Conservation (phyloP, 2,113 vertebrate genomes). For the Oncorhynchus gorbuscha region DNA sequence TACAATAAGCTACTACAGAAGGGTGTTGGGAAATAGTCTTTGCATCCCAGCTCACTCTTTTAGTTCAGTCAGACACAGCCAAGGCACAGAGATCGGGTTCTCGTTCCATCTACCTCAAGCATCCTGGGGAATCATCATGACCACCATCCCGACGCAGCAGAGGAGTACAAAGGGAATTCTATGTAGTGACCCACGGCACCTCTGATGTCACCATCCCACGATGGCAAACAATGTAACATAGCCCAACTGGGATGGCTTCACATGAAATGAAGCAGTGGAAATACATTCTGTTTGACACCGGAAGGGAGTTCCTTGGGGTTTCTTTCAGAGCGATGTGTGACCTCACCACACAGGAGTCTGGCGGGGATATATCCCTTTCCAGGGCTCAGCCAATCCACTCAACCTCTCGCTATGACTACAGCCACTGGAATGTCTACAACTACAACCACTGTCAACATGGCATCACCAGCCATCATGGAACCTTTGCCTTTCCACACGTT, state of each 20-base stretch:
- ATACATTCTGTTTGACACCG: constrained; percentile 23
- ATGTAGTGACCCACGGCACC: constrained; percentile 6
- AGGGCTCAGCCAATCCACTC: constrained; percentile 15
- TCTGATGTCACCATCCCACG: background rate
- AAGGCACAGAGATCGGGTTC: background rate
- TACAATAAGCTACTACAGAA: too few species aligned
- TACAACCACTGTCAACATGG: background rate
- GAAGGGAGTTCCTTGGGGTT: constrained; percentile 52
- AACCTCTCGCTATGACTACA: constrained; percentile 22
- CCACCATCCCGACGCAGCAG: background rate
- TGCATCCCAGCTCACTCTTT: too few species aligned
- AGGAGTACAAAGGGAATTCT: constrained; percentile 15
- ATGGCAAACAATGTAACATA: background rate
- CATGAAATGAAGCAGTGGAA: constrained; percentile 1
- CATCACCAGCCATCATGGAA: constrained; percentile 23
- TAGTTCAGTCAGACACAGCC: too few species aligned
- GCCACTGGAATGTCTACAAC: constrained; percentile 46
- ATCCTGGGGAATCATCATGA: constrained; percentile 7
- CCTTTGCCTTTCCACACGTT: constrained; percentile 46
- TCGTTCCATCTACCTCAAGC: background rate
- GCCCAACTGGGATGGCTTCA: background rate
- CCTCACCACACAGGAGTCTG: constrained; percentile 44
- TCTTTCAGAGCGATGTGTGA: constrained; percentile 51
- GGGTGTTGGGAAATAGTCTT: too few species aligned
- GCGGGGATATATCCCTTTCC: constrained; percentile 56